These are phyloP conservation scores for Burhinus bistriatus DNA, from an alignment of 2,113 vertebrate genomes.

Conservation along the genomic window DNA sequence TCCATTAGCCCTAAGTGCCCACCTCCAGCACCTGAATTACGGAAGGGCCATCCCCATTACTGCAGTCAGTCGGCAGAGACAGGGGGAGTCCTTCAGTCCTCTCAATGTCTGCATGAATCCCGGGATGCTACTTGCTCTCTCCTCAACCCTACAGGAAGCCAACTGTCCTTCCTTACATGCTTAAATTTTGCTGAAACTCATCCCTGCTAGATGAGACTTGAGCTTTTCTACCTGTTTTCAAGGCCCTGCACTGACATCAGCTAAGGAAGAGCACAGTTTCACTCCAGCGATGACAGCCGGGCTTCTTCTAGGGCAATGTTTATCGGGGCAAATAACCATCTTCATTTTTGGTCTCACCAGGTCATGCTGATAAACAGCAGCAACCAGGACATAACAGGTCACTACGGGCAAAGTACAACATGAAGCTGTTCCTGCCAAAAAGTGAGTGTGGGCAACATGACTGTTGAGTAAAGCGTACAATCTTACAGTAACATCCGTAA, in stretches of 20 bases:
- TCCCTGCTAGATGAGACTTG: not conserved
- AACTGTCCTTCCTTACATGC: accelerated
- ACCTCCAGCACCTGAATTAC: not conserved
- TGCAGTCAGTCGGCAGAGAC: not conserved
- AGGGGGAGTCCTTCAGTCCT: not conserved
- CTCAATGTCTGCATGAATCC: not conserved
- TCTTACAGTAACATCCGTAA: not conserved
- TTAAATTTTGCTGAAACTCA: not conserved
- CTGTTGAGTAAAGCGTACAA: not conserved
- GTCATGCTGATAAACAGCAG: not conserved
- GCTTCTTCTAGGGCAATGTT: not conserved
- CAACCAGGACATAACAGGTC: not conserved
- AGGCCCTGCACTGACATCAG: not conserved
- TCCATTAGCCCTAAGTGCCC: not conserved
- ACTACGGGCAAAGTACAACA: not conserved
- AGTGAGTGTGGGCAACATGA: not conserved
- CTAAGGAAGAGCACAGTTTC: not conserved
- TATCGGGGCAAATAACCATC: not conserved
- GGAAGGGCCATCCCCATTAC: not conserved
- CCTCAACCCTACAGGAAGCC: not conserved
- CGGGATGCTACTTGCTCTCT: accelerated
- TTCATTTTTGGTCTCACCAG: not conserved
- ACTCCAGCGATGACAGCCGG: not conserved
- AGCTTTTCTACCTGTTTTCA: not conserved
- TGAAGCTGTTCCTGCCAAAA: not conserved